These are phyloP conservation scores for Allochrocebus solatus DNA, from an alignment of 2,797 vertebrate species.

Conservation along the genomic window DNA sequence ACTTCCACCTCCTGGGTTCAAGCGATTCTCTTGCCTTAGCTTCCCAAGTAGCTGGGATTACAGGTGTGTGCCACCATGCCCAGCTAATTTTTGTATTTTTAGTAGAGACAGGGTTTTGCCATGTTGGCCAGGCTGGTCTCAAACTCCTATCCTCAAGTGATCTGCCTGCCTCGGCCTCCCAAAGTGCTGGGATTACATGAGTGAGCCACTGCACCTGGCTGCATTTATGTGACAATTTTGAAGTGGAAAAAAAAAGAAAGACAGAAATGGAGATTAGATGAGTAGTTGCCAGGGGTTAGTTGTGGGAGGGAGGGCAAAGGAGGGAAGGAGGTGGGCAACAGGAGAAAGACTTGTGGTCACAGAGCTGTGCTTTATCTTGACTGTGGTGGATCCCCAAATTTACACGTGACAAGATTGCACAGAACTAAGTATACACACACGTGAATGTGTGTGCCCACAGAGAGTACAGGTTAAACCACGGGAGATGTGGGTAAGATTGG, in stretches of 20 bases:
- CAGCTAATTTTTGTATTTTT: no score
- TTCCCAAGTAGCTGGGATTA: no score
- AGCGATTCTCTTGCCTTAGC: no score
- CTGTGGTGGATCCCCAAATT: not conserved
- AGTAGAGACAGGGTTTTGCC: no score
- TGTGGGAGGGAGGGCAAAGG: not conserved
- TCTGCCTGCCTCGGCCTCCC: no score
- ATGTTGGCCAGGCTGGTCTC: no score
- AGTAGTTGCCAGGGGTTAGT: not conserved
- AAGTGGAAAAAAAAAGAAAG: not conserved
- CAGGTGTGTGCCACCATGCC: no score
- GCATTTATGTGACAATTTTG: not conserved
- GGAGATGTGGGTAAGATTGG: not conserved
- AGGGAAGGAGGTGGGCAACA: not conserved
- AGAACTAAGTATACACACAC: not conserved
- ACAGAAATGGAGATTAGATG: not conserved
- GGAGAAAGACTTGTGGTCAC: not conserved
- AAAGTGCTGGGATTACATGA: no score
- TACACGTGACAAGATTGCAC: not conserved
- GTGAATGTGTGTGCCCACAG: no score
- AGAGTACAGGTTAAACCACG: not conserved
- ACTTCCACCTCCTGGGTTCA: no score
- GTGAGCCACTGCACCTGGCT: no score
- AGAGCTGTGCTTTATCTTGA: not conserved
- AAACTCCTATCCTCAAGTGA: no score